Percentiles rank a stretch among this genome's conserved stretches.
These are phyloP conservation scores for Drosophila diplacantha DNA, from an alignment of 2,888 invertebrate genomes.

Conservation along the genomic window DNA sequence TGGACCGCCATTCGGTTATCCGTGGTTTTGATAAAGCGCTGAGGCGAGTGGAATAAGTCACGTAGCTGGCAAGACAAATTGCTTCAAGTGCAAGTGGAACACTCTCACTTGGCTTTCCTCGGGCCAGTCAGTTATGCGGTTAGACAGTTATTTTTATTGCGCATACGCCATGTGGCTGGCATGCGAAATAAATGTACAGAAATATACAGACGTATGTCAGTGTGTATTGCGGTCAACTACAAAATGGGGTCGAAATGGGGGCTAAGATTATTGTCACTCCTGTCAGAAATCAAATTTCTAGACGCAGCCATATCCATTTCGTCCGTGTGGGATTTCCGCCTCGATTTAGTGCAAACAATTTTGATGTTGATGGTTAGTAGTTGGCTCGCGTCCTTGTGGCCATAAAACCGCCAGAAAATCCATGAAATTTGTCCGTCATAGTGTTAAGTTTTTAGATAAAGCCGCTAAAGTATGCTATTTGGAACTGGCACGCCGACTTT, in stretches of 20 bases:
- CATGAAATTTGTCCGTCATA: conserved; percentile 11
- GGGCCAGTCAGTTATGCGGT: conserved; percentile 40
- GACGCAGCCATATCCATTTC: conserved; percentile 1
- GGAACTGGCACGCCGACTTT: conserved; percentile 1
- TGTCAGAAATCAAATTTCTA: conserved; percentile 33
- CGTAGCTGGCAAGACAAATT: conserved; percentile 67
- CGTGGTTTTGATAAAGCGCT: conserved; percentile 32
- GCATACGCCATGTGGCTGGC: conserved; percentile 59
- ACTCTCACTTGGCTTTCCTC: conserved; percentile 38
- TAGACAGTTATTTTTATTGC: conserved; percentile 69
- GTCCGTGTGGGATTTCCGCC: conserved; percentile 21
- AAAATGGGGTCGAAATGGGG: conserved; percentile 39
- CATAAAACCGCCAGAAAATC: conserved; percentile 16
- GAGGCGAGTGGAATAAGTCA: conserved; percentile 55
- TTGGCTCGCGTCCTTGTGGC: background rate
- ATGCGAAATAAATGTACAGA: conserved; percentile 45
- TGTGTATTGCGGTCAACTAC: conserved; percentile 60
- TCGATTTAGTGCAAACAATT: conserved; percentile 8
- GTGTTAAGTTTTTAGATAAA: conserved; percentile 34
- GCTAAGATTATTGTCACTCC: conserved; percentile 29
- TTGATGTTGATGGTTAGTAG: conserved; percentile 18
- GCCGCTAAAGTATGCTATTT: conserved; percentile 5
- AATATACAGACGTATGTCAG: conserved; percentile 10
- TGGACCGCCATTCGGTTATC: conserved; percentile 12
- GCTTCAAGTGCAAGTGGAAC: conserved; percentile 54